Conservation (phyloP, 2,888 invertebrate genomes). For the Clistopyga incitator region DNA sequence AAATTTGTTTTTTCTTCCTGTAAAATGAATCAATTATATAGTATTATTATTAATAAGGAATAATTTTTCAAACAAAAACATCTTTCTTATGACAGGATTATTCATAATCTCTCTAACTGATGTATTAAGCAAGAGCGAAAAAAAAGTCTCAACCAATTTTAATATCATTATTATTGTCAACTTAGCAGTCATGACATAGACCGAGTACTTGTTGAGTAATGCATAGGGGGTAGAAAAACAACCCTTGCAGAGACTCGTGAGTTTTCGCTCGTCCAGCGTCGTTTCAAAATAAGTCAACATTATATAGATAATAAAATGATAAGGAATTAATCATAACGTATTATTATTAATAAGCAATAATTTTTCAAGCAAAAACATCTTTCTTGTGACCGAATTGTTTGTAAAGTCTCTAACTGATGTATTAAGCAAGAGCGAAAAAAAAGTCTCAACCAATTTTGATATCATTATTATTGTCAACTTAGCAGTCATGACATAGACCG, state of each 20-base stretch:
- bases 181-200: conserved; percentile 41
- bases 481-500: conserved; percentile 37
- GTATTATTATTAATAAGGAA: too few species aligned
- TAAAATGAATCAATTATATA: too few species aligned
- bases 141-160: not conserved
- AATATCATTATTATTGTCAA: conserved; percentile 52
- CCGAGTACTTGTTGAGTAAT: conserved; percentile 46
- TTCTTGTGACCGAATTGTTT: not conserved
- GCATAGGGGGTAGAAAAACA: conserved; percentile 54
- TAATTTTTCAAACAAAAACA: too few species aligned
- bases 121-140: not conserved
- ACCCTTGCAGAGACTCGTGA: conserved; percentile 61
- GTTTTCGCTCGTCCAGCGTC: conserved; percentile 70
- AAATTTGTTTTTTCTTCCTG: too few species aligned
- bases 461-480: conserved; percentile 54
- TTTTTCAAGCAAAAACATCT: not conserved
- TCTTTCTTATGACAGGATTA: not conserved
- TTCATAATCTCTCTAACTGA: not conserved
- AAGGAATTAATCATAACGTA: too few species aligned
- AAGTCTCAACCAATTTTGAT: conserved; percentile 1
- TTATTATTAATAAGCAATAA: too few species aligned
- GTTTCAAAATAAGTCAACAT: too few species aligned
- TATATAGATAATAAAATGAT: not conserved
- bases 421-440: not conserved
- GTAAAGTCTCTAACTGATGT: not conserved